These are phyloP conservation scores for Bedellia somnulentella DNA, from an alignment of 2,888 invertebrate species.

Conservation along the genomic window DNA sequence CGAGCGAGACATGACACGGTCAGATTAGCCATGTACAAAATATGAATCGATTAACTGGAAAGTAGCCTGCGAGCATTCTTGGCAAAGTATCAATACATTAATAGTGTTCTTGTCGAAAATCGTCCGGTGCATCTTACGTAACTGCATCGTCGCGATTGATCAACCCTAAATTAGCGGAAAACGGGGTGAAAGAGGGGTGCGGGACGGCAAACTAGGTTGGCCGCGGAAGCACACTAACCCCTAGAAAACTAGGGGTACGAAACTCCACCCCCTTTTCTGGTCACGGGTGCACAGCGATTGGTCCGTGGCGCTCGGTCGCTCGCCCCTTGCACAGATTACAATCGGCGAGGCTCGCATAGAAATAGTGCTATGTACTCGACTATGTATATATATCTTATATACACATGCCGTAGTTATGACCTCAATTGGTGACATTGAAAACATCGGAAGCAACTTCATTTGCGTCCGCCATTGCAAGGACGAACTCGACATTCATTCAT, in stretches of 20 bases:
- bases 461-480: no score
- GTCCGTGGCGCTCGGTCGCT: constrained; percentile 45
- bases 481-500: no score
- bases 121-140: constrained; percentile 39
- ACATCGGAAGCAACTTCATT: no score
- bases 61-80: no score
- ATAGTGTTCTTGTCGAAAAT: no score
- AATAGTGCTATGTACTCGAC: constrained; percentile 49
- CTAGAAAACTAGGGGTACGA: constrained; percentile 63
- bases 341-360: constrained; percentile 60
- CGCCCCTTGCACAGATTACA: constrained; percentile 58
- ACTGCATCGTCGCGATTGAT: constrained; percentile 51
- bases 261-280: constrained; percentile 61
- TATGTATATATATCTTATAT: constrained; percentile 34
- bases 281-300: constrained; percentile 57
- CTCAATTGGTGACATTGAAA: constrained; percentile 51
- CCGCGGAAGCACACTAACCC: constrained; percentile 62
- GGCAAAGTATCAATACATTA: no score
- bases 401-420: constrained; percentile 14
- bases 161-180: constrained; percentile 53
- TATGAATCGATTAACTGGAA: no score
- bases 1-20: no score
- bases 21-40: no score
- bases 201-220: constrained; percentile 56
- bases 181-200: constrained; percentile 27